A percentile compares a stretch with the other conserved stretches of the same genome.
phyloP scores from a whole-genome alignment of 2,113 vertebrate genomes.

The Ondatra zibethicus region DNA sequence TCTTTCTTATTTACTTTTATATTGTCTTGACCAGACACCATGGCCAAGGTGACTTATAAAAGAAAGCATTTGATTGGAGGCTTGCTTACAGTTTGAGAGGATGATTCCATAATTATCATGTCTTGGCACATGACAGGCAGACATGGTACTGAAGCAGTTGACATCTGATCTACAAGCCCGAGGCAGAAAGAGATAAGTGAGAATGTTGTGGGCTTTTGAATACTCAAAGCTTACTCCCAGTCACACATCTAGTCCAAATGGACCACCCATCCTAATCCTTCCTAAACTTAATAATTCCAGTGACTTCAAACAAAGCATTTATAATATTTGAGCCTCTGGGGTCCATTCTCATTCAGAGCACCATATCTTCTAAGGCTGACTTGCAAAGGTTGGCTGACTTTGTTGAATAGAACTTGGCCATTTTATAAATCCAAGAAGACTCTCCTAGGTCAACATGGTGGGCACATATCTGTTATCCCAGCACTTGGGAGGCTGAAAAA shows the following conservation, averaged over 20 bases:
- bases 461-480: background rate
- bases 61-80: background rate
- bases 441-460: rapidly evolving
- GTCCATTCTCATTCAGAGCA: background rate
- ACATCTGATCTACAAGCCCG: no score
- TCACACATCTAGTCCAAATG: background rate
- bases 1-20: no score
- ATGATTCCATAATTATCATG: background rate
- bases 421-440: background rate
- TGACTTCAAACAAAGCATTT: background rate
- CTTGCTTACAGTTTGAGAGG: background rate
- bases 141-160: background rate
- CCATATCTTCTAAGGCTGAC: background rate
- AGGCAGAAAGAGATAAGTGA: background rate
- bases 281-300: background rate
- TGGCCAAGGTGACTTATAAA: background rate
- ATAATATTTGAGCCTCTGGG: background rate
- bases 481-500: background rate
- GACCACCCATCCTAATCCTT: no score
- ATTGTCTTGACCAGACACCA: background rate
- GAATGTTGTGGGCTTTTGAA: background rate
- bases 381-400: background rate
- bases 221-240: background rate
- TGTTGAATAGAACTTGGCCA: background rate
- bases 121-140: background rate